Conservation (phyloP, 2,113 vertebrate species). For the Poeciliopsis retropinna region DNA sequence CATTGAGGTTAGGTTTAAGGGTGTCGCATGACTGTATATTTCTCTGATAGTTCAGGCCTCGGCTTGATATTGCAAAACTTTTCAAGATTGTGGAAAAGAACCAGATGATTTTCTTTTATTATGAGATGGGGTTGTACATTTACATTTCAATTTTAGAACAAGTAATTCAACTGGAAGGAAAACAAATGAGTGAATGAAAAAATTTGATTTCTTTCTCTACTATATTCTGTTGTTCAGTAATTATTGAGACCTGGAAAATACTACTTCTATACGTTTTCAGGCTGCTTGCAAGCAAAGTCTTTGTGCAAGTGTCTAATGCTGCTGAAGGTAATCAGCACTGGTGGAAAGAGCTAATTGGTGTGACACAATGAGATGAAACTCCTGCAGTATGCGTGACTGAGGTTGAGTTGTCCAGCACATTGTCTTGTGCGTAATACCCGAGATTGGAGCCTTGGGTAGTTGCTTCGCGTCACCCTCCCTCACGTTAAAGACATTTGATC, state of each 20-base stretch:
- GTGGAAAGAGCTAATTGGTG: background rate
- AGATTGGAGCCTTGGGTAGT: slow-evolving; percentile 6
- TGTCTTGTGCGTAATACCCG: background rate
- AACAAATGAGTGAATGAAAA: background rate
- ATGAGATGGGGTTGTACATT: background rate
- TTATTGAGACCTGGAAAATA: background rate
- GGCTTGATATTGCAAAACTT: too few species aligned
- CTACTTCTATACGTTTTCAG: background rate
- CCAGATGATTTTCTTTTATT: background rate
- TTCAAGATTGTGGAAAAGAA: background rate
- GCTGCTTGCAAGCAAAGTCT: background rate
- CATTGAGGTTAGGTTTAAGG: too few species aligned
- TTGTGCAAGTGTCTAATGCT: background rate
- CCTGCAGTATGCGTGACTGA: slow-evolving; percentile 7
- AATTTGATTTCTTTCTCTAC: background rate
- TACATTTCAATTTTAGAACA: background rate
- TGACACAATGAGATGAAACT: slow-evolving; percentile 4
- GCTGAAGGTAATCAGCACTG: background rate
- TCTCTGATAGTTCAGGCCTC: too few species aligned
- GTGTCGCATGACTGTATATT: too few species aligned
- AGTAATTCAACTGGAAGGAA: background rate
- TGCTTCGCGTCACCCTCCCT: slow-evolving; percentile 3
- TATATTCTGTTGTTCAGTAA: background rate
- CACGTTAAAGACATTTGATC: slow-evolving; percentile 40
- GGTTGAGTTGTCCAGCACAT: background rate